Evolutionary conservation across 2,113 vertebrate genomes (phyloP), one percentile per base, ranked within the genome.

Genomic region (Strix aluco): DNA sequence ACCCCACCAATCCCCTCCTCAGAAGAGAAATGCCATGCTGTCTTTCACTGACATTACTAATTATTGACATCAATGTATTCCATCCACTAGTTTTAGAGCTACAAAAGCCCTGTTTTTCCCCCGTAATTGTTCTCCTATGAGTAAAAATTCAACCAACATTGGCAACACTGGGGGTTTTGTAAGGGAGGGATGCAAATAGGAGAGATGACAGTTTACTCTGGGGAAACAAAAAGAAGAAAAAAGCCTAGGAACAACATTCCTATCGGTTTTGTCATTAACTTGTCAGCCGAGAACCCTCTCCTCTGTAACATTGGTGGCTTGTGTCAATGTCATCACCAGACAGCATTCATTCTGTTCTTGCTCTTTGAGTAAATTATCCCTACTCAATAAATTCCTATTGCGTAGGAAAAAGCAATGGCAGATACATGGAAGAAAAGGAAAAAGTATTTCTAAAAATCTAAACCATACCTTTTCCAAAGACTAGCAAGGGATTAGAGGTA

Each of bases 21-120:
- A 72, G 26, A 71, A 46, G 4, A 71, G 30, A 22, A 5, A 10
- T n/a, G 36, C 55, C 0, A 0, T 5, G 10, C 7, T 70, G 6
- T 40, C 51, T 70, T 90, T 79, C 61, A 54, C 40, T 55, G 49
- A 72, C 32, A 20, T 59, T 51, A 67, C 11, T 62, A 5, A 74
- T 75, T 55, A 51, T 11, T 69, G 66, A 55, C 44, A 80, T 86
- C 25, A 52, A 2, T 17, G 9, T 32, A 17, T 40, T 79, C 42
- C 30, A 29, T 26, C 11, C 1, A 1, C 49, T 84, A 8, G 6
- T 59, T 55, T 52, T 10, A 75, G 17, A 57, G 54, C 29, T 34
- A 61, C 13, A 75, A 71, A 93, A 79, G 27, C 15, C 20, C 18
- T 30, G 7, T 0, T 2, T 47, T 34, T 4, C 14, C 8, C 18